Base-by-base conservation (phyloP, 1,140 invertebrate species). In the Chrysoperla carnea region DNA sequence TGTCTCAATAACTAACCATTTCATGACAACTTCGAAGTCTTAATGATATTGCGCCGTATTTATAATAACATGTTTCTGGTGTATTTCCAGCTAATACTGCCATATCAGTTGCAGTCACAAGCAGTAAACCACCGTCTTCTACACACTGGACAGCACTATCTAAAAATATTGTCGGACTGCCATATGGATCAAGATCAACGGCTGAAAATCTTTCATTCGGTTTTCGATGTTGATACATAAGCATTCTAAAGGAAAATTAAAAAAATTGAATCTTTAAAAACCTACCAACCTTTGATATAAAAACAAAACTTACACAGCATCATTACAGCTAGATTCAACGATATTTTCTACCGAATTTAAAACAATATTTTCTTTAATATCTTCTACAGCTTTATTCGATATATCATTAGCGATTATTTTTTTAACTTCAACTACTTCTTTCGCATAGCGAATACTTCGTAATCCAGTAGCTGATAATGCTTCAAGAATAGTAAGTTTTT, bases 41-140 rank as follows among this genome's bases (percentile, higher is more conserved):
- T 7, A 97, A 57, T 2, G 93, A 86, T 42, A 95, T 68, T 7
- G 91, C 75, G 4, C 93, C 93, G 63, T 99, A 99, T 69, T 97
- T 96, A 55, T 81, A 87, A 40, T 61, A 58, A 59, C 90, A 98
- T 0, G 91, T 88, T 63, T 99, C 93, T 1, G 88, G 81, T 4
- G 80, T 75, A 68, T 96, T 98, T 1, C 96, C 96, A 50, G 91
- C 93, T 37, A 99, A 63, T 8, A 97, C 81, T 2, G 92, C 95
- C 84, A 95, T 92, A 60, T 99, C 96, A 0, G 96, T 99, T 14
- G 91, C 93, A 1, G 96, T 99, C 0, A 99, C 77, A 46, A 96
- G 73, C n/a, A 99, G 61, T 8, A 89, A 52, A 1, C 85, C 85
- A 8, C 81, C 83, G 51, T 89, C 78, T 23, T 69, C 66, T 0